Evolutionary conservation across 2,888 invertebrate species (phyloP), one percentile per base, ranked within the genome.

Genomic region (Baronia brevicornis): DNA sequence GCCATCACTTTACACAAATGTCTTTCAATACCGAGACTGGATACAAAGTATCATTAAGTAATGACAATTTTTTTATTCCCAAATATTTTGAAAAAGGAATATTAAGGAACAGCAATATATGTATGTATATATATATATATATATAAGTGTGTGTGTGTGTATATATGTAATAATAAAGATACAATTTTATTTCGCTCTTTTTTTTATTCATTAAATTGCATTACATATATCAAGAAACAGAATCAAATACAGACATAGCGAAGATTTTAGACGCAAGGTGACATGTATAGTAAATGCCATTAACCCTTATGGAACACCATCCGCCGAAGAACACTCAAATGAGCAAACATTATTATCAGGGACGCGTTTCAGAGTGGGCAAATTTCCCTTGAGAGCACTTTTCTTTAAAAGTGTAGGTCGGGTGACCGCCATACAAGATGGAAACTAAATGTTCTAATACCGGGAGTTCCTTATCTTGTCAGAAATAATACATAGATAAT

Each of bases 331-430:
- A 67, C 75, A 72, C 82, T 82, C 63, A 75, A 78, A 80, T 72
- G 78, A 75, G 66, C 75, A 79, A 80, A 80, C 82, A 80, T 77
- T 75, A 79, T 80, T 78, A 80, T 66, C 68, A 68, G 62, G 57
- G 49, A 48, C 44, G 45, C 36, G 59, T 52, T 51, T n/a, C 59
- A 63, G 73, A 71, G 72, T 61, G 65, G 60, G 64, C 65, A 77
- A 74, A 80, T 82, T 82, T 82, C 82, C 80, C 82, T 40, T 37
- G 80, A 70, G 80, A 45, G 52, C 60, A 54, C 72, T 79, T 72
- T 65, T 60, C 68, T 65, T 74, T 68, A 72, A 77, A 78, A 78
- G 72, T 73, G 66, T 60, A 66, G 72, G 64, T 63, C 57, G 54
- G 60, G 66, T 72, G 73, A 69, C 73, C 70, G 65, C 65, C 51